Conservation (phyloP, 2,797 vertebrate species). For the Toxotes lorentzi region DNA sequence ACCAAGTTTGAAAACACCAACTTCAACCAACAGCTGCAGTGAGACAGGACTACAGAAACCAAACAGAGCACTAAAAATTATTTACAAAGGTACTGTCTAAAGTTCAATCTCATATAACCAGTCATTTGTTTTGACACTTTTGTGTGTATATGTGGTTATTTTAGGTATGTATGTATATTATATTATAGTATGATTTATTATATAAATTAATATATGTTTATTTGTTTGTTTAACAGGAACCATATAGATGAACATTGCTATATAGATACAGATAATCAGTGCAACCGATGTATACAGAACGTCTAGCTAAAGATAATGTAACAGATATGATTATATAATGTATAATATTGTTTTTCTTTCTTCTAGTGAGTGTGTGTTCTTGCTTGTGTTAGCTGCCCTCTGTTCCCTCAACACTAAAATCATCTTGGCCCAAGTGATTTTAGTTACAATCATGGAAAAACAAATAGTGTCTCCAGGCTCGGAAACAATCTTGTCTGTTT, state of each 20-base stretch:
- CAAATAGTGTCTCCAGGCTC: slow-evolving; percentile 67
- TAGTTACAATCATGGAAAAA: slow-evolving; percentile 74
- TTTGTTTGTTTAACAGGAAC: not conserved
- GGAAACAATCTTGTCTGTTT: slow-evolving; percentile 61
- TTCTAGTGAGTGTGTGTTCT: slow-evolving; percentile 4
- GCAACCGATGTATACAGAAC: too few species aligned
- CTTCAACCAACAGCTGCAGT: too few species aligned
- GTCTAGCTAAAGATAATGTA: not conserved
- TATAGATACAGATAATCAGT: too few species aligned
- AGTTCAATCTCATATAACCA: not conserved
- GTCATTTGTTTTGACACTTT: too few species aligned
- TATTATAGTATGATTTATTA: not conserved
- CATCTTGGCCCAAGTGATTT: slow-evolving; percentile 61
- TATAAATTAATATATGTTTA: not conserved
- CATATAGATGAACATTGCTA: not conserved
- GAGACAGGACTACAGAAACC: too few species aligned
- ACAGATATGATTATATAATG: slow-evolving; percentile 2
- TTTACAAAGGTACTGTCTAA: not conserved
- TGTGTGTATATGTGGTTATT: too few species aligned
- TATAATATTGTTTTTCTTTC: slow-evolving; percentile 8
- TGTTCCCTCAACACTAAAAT: slow-evolving; percentile 38
- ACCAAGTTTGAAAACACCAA: too few species aligned
- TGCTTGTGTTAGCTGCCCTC: slow-evolving; percentile 26
- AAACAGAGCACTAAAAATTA: too few species aligned
- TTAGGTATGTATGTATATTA: too few species aligned